Base-by-base conservation (phyloP, 2,888 invertebrate species). In the Stenoptilia bipunctidactyla region DNA sequence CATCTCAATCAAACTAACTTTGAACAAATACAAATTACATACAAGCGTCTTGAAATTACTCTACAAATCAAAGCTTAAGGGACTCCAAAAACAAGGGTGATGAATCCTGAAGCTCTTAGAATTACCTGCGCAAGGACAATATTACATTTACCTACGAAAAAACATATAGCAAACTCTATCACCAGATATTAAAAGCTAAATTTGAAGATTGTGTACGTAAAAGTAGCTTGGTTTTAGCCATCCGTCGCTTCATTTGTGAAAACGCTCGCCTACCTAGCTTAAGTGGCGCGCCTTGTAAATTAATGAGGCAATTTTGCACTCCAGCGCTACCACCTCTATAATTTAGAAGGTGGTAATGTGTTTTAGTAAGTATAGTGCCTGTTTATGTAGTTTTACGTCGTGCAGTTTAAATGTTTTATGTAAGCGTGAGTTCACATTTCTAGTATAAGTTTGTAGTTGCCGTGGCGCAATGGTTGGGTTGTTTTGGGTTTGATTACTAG, bases 301-400 rank as follows among this genome's bases (percentile, higher is more conserved):
- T 79, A 80, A 83, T 82, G 82, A 83, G 82, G 70, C 82, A 82
- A 82, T 83, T 77, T 80, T 61, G 55, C 61, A 58, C 61, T 60
- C 62, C 62, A 61, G 70, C 66, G 67, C 58, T 68, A 58, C 68
- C 66, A 67, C 73, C 73, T 71, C 66, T 65, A 75, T 79, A 79
- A 74, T 79, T 79, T 76, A 82, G 74, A 69, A 77, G 71, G 77
- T 77, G 82, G 80, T 79, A 80, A 82, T 79, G 68, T 66, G 68
- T 61, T 30, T 30, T 30, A 12, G n/a, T 30, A n/a, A n/a, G 30
- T n/a, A 30, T 4, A 25, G 25, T 25, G 25, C n/a, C 4, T 20
- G 8, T 5, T 3, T 20, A 20, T 46, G 48, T 47, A 45, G 44
- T 44, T 46, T 40, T 36, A 36, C 41, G 42, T 45, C 38, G 43